Conservation (phyloP, 2,797 vertebrate species). For the Furcifer pardalis region DNA sequence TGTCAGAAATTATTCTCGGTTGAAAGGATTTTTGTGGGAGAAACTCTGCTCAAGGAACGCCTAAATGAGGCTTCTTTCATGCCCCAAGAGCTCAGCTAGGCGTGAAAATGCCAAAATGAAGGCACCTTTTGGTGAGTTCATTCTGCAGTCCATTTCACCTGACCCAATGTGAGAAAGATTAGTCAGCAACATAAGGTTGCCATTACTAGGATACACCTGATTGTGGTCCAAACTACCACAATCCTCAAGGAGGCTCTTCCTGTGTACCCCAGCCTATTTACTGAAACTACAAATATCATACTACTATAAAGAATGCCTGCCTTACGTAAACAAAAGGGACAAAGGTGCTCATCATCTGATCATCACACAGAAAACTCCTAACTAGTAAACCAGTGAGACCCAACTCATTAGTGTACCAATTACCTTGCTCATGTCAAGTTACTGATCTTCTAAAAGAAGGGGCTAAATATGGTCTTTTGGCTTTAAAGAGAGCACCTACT, state of each 20-base stretch:
- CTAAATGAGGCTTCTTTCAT: too few species aligned
- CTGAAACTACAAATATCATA: not conserved
- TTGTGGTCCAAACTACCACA: too few species aligned
- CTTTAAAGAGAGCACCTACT: not conserved
- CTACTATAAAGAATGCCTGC: not conserved
- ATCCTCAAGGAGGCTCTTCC: not conserved
- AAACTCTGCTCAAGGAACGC: too few species aligned
- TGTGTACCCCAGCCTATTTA: not conserved
- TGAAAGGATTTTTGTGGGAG: too few species aligned
- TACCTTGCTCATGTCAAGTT: not conserved
- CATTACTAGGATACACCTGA: too few species aligned
- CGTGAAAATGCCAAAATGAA: too few species aligned
- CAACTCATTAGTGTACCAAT: not conserved
- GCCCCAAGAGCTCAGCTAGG: too few species aligned
- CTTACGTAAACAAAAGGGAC: not conserved
- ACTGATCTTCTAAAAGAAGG: constrained; percentile 7
- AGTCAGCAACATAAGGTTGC: too few species aligned
- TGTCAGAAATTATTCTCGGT: too few species aligned
- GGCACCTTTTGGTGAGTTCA: too few species aligned
- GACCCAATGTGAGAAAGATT: too few species aligned
- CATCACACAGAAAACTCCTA: not conserved
- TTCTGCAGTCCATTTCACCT: too few species aligned
- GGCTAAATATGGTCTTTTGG: not conserved
- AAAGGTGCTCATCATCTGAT: constrained; percentile 1
- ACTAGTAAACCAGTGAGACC: accelerated